Conservation (phyloP, 2,888 invertebrate species). For the Stenodema calcarata region DNA sequence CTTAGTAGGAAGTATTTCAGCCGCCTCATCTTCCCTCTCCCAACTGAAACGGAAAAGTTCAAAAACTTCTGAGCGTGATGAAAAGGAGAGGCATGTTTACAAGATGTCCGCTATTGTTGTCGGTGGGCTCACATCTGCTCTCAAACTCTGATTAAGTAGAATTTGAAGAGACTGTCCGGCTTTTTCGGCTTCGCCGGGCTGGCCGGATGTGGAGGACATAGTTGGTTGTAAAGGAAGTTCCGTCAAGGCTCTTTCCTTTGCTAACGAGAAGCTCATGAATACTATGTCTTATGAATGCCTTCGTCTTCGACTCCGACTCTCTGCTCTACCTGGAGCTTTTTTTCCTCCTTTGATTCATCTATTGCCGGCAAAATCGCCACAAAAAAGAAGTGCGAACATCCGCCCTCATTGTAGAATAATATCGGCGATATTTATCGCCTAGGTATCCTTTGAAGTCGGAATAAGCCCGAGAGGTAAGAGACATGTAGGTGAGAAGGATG, state of each 20-base stretch:
- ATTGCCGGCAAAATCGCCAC: neutral
- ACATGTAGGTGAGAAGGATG: no score
- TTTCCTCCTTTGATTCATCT: neutral
- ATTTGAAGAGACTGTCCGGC: conserved; percentile 22
- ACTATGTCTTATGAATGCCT: neutral
- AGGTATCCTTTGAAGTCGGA: no score
- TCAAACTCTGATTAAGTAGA: conserved; percentile 21
- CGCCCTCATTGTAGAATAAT: neutral
- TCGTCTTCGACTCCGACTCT: neutral
- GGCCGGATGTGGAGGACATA: conserved; percentile 15
- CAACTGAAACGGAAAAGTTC: neutral
- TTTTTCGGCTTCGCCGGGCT: neutral
- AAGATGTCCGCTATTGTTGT: conserved; percentile 5
- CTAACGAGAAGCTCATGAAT: neutral
- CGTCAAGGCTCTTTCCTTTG: neutral
- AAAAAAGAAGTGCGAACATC: neutral
- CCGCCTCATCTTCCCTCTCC: neutral
- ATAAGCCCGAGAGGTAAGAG: no score
- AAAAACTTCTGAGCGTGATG: neutral
- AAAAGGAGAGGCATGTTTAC: conserved; percentile 24
- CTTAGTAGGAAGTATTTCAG: neutral
- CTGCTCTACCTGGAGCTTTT: neutral
- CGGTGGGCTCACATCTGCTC: conserved; percentile 13
- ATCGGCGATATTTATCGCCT: no score
- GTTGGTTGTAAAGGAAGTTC: neutral